phyloP scores from a whole-genome alignment of 2,797 vertebrate species.

The Salarias fasciatus region DNA sequence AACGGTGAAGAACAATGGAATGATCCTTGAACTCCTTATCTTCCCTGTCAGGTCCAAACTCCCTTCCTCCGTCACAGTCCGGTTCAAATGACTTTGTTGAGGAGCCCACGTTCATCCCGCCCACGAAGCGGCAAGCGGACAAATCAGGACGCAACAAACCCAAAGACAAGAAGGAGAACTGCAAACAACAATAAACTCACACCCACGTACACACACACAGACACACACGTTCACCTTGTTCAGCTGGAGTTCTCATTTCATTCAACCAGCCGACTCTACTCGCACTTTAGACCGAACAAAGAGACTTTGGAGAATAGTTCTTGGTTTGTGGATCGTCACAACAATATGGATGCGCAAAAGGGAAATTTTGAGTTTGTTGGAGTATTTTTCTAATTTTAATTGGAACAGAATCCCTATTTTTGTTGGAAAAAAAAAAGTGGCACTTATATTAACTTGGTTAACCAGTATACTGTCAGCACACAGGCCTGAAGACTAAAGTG shows the following conservation, averaged over 20 bases:
- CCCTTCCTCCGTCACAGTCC: slow-evolving; percentile 44
- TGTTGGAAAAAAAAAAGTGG: too few relatives aligned
- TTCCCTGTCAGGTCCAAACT: slow-evolving; percentile 35
- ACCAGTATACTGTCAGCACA: background rate
- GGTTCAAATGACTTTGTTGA: slow-evolving; percentile 72
- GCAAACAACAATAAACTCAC: slow-evolving; percentile 85
- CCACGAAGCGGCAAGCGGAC: slow-evolving; percentile 82
- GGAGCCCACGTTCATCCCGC: slow-evolving; percentile 82
- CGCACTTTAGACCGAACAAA: slow-evolving; percentile 71
- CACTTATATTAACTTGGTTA: slow-evolving; percentile 12
- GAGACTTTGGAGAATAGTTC: slow-evolving; percentile 26
- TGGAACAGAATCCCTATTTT: slow-evolving; percentile 31
- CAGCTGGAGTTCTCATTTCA: slow-evolving; percentile 11
- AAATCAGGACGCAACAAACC: slow-evolving; percentile 77
- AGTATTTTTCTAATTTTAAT: slow-evolving; percentile 44
- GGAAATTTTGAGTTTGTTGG: slow-evolving; percentile 34
- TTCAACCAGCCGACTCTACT: slow-evolving; percentile 12
- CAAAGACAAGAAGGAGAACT: slow-evolving; percentile 87
- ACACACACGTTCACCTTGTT: background rate
- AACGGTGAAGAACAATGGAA: slow-evolving; percentile 11
- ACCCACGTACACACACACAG: too few relatives aligned
- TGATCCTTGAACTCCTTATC: slow-evolving; percentile 7
- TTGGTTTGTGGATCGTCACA: slow-evolving; percentile 9
- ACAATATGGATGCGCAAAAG: slow-evolving; percentile 36
- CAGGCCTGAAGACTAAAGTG: too few relatives aligned